Percentiles rank a stretch among this genome's conserved stretches.
Conservation (phyloP, 2,797 vertebrate genomes). For the Argyrosomus regius region DNA sequence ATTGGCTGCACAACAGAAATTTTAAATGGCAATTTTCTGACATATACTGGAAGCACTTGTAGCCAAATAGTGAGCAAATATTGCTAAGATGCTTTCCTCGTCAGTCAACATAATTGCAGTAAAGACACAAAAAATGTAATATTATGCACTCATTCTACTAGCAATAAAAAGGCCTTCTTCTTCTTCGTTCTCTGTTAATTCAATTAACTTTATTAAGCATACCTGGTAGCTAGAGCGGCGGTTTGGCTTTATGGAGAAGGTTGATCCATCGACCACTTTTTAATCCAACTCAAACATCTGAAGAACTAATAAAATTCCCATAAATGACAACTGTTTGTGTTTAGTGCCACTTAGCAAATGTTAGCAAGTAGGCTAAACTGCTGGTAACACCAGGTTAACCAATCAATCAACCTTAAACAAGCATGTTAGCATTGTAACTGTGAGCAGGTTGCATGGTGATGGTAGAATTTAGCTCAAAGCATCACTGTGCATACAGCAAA, state of each 20-base stretch:
- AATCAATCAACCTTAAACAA: not conserved
- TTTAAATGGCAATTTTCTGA: slow-evolving; percentile 50
- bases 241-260: not conserved
- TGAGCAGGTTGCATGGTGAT: not conserved
- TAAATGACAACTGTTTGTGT: not conserved
- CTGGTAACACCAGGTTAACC: not conserved
- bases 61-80: slow-evolving; percentile 43
- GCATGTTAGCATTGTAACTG: not conserved
- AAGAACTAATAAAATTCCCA: not conserved
- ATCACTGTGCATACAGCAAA: not conserved
- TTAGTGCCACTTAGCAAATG: not conserved
- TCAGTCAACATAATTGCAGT: slow-evolving; percentile 41
- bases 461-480: slow-evolving; percentile 2
- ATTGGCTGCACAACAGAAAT: slow-evolving; percentile 43
- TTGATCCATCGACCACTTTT: not conserved
- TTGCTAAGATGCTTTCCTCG: slow-evolving; percentile 44
- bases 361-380: not conserved
- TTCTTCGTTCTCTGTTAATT: not conserved
- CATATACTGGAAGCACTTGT: slow-evolving; percentile 29
- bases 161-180: slow-evolving; percentile 1
- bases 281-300: not conserved
- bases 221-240: not conserved
- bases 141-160: slow-evolving; percentile 3
- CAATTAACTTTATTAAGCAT: not conserved
- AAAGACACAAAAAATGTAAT: slow-evolving; percentile 26